Evolutionary conservation across 2,888 invertebrate genomes (phyloP).

Genomic region (Melanotus villosus): DNA sequence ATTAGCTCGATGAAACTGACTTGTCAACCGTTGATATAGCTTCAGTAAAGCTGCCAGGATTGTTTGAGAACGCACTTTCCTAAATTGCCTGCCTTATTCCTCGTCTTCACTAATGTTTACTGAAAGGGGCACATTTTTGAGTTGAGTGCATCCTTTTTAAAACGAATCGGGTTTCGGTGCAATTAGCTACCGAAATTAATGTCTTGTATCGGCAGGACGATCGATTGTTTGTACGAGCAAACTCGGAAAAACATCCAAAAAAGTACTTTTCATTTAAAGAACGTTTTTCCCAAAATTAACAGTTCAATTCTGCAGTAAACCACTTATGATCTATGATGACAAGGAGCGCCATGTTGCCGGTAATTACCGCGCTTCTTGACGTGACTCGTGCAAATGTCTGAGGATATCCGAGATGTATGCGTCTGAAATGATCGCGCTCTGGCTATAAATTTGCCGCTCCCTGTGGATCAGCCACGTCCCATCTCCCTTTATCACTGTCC

Average conservation of each 20-base stretch:
- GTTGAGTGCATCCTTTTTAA: conserved; percentile 38
- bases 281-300: conserved; percentile 10
- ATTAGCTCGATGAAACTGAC: conserved; percentile 44
- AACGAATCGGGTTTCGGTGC: conserved; percentile 32
- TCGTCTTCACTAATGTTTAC: conserved; percentile 43
- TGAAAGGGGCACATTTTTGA: conserved; percentile 39
- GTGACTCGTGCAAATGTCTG: conserved; percentile 55
- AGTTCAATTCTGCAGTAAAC: conserved; percentile 44
- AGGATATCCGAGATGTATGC: conserved; percentile 60
- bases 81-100: conserved; percentile 44
- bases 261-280: too few species aligned
- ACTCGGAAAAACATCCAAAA: too few species aligned
- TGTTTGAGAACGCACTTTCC: conserved; percentile 47
- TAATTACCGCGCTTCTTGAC: conserved; percentile 61
- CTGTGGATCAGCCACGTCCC: conserved; percentile 62
- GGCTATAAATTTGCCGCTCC: conserved; percentile 61
- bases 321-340: conserved; percentile 58
- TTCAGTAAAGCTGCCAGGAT: conserved; percentile 43
- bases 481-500: conserved; percentile 65
- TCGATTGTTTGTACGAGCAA: not conserved
- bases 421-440: conserved; percentile 58
- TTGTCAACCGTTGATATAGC: conserved; percentile 47
- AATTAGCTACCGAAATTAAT: conserved; percentile 10
- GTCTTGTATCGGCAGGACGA: not conserved
- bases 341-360: conserved; percentile 60